Base-by-base conservation (phyloP, 2,113 vertebrate species). In the Atractosteus spatula region DNA sequence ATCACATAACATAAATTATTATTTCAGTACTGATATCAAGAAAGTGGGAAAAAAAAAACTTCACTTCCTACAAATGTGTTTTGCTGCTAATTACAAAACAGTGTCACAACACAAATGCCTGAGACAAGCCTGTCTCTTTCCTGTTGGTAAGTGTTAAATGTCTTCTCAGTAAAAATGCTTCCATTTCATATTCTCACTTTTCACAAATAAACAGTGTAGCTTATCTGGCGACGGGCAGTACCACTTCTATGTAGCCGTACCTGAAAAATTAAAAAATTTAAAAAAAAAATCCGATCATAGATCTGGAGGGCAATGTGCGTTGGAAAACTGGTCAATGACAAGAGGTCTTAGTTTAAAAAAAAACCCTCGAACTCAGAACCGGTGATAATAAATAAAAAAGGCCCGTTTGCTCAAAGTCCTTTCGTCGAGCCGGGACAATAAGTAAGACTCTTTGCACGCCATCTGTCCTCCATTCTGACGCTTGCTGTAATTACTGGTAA, bases 401-500 rank as follows among this genome's bases (percentile, higher is more conserved):
- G 5, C 47, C 47, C 47, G 47, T 51, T 51, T 51, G 1, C 47
- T 51, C 5, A 10, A 51, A 51, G 47, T 51, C 47, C 47, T 51
- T 10, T 51, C 11, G 71, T 69, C 76, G 57, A 77, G 74, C 78
- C 78, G 78, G 85, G 84, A 87, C 85, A 82, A 82, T 81, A 79
- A 80, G 79, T 76, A 81, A 71, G 69, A 57, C 70, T 51, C 57
- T 91, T 90, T 90, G 81, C 87, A 83, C 87, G 89, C 91, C 91
- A 93, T 93, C 91, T 93, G 91, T 92, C 90, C 87, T 87, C 78
- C 74, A 82, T 82, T 84, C 86, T 90, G 90, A 90, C 90, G 90
- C 91, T 88, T 87, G 86, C 84, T 90, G 88, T 92, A 92, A 93
- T 92, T 91, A 89, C 89, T 68, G 85, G 85, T 77, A 29, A 86